phyloP scores from a whole-genome alignment of 2,797 vertebrate species.

The Channallabes apus region DNA sequence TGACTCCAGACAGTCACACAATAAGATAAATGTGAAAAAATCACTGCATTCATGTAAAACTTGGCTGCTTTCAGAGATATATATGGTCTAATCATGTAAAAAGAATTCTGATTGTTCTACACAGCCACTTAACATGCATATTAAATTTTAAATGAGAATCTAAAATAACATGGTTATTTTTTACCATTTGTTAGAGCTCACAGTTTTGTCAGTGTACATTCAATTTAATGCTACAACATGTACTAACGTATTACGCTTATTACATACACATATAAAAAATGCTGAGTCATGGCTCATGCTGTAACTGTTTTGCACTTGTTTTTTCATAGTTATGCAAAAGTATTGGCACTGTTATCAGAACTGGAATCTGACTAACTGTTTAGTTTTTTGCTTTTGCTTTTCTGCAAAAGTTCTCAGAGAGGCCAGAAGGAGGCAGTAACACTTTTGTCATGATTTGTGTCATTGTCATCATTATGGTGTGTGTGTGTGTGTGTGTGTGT shows the following conservation, averaged over 20 bases:
- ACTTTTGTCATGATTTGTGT: neutral
- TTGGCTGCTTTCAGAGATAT: too few relatives aligned
- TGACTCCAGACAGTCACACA: too few relatives aligned
- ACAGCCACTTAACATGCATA: too few relatives aligned
- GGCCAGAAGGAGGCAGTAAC: constrained; percentile 15
- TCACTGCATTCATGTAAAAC: too few relatives aligned
- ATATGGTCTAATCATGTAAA: too few relatives aligned
- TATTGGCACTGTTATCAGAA: neutral
- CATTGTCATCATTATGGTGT: neutral
- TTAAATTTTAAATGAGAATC: too few relatives aligned
- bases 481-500: neutral
- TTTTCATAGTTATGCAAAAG: neutral
- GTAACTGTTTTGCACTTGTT: neutral
- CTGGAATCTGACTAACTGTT: neutral
- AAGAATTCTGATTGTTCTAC: too few relatives aligned
- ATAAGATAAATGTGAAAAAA: too few relatives aligned
- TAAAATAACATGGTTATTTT: too few relatives aligned
- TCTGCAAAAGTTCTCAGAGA: neutral
- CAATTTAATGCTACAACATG: too few relatives aligned
- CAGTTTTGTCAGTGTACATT: neutral
- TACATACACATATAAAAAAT: neutral
- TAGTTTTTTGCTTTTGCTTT: too few relatives aligned
- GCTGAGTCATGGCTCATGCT: neutral
- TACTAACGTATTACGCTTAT: neutral
- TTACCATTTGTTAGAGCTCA: too few relatives aligned